phyloP scores from a whole-genome alignment of 1,140 invertebrate genomes.

The Sogatella furcifera region DNA sequence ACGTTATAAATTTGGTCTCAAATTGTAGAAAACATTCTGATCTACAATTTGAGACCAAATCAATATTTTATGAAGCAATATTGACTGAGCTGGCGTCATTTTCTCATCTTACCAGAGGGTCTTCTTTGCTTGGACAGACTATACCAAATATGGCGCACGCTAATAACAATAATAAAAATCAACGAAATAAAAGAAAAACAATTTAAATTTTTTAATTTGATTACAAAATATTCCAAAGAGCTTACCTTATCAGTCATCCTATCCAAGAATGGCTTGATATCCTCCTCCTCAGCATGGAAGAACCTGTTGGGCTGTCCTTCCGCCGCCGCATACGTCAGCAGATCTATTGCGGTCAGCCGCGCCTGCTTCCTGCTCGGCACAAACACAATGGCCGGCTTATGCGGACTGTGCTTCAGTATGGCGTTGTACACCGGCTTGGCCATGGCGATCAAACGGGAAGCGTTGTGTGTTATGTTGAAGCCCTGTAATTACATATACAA shows the following conservation, averaged over 20 bases:
- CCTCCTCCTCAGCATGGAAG: slow-evolving; percentile 77
- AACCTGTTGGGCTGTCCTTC: slow-evolving; percentile 77
- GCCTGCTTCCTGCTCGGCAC: slow-evolving; percentile 92
- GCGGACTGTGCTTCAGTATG: slow-evolving; percentile 74
- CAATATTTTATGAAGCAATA: too few species aligned
- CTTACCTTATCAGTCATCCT: slow-evolving; percentile 70
- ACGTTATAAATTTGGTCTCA: too few species aligned
- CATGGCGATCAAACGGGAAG: slow-evolving; percentile 91
- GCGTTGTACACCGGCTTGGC: slow-evolving; percentile 94
- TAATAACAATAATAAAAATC: too few species aligned
- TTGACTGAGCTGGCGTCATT: too few species aligned
- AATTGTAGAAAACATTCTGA: too few species aligned
- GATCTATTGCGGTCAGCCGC: slow-evolving; percentile 85
- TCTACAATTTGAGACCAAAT: too few species aligned
- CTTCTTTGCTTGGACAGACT: too few species aligned
- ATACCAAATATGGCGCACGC: too few species aligned
- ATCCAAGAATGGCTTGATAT: slow-evolving; percentile 79
- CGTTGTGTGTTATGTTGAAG: slow-evolving; percentile 96
- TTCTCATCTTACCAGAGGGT: too few species aligned
- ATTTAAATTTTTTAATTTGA: too few species aligned
- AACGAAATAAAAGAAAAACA: too few species aligned
- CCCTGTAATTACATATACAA: slow-evolving; percentile 43
- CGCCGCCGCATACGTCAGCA: slow-evolving; percentile 85
- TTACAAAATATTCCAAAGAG: too few species aligned
- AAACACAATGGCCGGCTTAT: slow-evolving; percentile 91